Evolutionary conservation across 2,888 invertebrate species (phyloP).

Genomic region (Tillus elongatus): DNA sequence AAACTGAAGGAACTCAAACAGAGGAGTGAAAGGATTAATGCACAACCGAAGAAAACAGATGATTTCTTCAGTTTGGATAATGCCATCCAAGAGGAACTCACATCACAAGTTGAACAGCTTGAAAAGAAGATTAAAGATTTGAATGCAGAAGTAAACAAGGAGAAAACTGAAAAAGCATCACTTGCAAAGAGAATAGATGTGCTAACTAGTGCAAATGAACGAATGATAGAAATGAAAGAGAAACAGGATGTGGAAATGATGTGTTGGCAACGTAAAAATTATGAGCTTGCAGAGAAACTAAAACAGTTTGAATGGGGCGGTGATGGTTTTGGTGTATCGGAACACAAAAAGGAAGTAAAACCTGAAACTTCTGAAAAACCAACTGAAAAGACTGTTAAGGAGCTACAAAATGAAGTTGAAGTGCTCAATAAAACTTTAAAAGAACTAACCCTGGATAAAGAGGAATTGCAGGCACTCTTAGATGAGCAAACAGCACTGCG

Average conservation of each 20-base stretch:
- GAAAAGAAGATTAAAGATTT: slow-evolving; percentile 58
- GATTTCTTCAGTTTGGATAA: slow-evolving; percentile 49
- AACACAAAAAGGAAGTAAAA: too few species aligned
- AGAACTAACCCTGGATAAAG: slow-evolving; percentile 53
- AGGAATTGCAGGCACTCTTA: slow-evolving; percentile 49
- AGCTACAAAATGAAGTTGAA: slow-evolving; percentile 35
- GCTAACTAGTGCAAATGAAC: slow-evolving; percentile 65
- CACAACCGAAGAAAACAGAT: slow-evolving; percentile 36
- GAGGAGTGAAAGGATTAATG: slow-evolving; percentile 52
- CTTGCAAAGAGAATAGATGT: slow-evolving; percentile 64
- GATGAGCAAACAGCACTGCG: slow-evolving; percentile 45
- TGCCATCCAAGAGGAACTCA: slow-evolving; percentile 74
- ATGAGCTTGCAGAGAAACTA: slow-evolving; percentile 60
- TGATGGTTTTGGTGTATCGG: slow-evolving; percentile 26
- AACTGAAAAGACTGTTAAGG: slow-evolving; percentile 6
- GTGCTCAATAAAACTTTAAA: slow-evolving; percentile 48
- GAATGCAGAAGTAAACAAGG: slow-evolving; percentile 49
- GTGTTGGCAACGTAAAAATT: slow-evolving; percentile 61
- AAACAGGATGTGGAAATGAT: slow-evolving; percentile 68
- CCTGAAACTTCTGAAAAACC: slow-evolving; percentile 5
- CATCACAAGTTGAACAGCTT: slow-evolving; percentile 53
- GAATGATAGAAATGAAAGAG: slow-evolving; percentile 71
- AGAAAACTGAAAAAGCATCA: slow-evolving; percentile 57
- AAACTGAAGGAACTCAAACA: slow-evolving; percentile 77
- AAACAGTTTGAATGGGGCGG: slow-evolving; percentile 48